Base-by-base conservation (phyloP, 2,888 invertebrate species). In the Plemyria rubiginata region DNA sequence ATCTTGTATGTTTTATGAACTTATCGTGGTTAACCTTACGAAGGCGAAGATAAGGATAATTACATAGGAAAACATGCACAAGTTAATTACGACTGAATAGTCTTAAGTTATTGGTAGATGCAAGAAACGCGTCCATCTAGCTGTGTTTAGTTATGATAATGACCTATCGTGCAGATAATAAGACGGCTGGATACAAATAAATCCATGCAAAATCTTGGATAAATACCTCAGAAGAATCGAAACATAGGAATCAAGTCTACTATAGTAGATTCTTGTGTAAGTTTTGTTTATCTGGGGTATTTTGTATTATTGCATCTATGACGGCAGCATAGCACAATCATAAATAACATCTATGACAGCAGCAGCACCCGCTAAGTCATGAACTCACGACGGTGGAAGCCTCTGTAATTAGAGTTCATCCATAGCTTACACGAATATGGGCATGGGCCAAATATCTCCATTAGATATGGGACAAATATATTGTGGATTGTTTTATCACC, bases 81-180 rank as follows among this genome's bases (percentile, higher is more conserved):
- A 49, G 28, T 32, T 16, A 50, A 16, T 51, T 22, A 41, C 40
- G 16, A 53, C 36, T 11, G 22, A 22, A 46, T 13, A 54, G 38
- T 45, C 29, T 7, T 48, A 41, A 52, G 43, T 50, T 54, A 45
- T 45, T 48, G 29, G 22, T 45, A 49, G 22, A 28, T 60, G 40
- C 61, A 45, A 41, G 22, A n/a, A n/a, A 48, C 36, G 45, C 41
- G 22, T 22, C 15, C 43, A 58, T 51, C 55, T 52, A 40, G 55
- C 29, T 51, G 28, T 48, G 32, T 45, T 65, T 67, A 61, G 70
- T 65, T 65, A 69, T 64, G 56, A 54, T 61, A 66, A 68, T 67
- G 58, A 62, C 50, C 57, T 65, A 36, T 60, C 65, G 65, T 65
- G 65, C 54, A 65, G 57, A 58, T 65, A 61, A 64, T 60, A 57